Percentiles rank a stretch among this genome's conserved stretches.
Conservation (phyloP, 92 coral and sea anemone species). For the Muricea muricata region DNA sequence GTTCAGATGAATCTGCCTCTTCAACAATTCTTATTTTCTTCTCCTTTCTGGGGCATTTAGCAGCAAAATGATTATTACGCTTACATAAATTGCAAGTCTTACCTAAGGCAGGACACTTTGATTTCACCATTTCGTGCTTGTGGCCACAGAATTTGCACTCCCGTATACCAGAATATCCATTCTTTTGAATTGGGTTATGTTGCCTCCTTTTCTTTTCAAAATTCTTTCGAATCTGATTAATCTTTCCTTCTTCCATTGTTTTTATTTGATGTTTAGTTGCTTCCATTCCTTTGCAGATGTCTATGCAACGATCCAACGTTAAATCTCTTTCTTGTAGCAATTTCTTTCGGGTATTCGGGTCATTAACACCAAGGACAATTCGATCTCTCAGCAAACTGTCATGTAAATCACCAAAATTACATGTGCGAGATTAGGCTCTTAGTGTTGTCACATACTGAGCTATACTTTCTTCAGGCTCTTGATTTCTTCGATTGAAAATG, state of each 20-base stretch:
- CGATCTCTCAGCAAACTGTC: too few species aligned
- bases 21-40: background rate
- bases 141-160: slow-evolving; percentile 22
- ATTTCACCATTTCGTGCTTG: slow-evolving; percentile 8
- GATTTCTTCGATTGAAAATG: too few species aligned
- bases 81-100: background rate
- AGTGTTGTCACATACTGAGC: too few species aligned
- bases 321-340: too few species aligned
- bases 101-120: slow-evolving; percentile 4
- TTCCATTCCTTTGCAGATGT: too few species aligned
- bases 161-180: background rate
- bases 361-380: too few species aligned
- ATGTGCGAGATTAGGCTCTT: background rate
- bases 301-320: too few species aligned
- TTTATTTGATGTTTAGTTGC: background rate
- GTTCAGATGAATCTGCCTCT: background rate
- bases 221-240: background rate
- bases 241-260: background rate
- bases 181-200: background rate
- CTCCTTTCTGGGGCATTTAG: background rate
- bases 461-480: too few species aligned
- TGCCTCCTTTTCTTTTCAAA: background rate
- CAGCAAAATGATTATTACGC: background rate
- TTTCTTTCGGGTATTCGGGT: too few species aligned
- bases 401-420: too few species aligned